Base-by-base conservation (phyloP, 1,140 invertebrate genomes). In the Bombus fervidus region DNA sequence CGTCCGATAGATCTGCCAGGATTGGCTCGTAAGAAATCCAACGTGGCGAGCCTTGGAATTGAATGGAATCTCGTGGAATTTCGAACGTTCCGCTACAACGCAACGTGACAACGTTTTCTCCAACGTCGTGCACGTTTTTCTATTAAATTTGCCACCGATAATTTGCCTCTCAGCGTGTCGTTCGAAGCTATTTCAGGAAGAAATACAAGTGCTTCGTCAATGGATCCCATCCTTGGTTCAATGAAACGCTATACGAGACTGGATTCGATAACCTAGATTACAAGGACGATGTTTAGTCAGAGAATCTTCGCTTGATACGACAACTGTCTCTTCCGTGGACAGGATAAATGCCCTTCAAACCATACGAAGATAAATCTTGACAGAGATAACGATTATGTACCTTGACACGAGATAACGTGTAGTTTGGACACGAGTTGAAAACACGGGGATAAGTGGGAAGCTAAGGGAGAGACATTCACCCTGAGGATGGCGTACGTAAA, bases 381-480 rank as follows among this genome's bases (percentile, higher is more conserved):
- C 47, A 53, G 47, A 53, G 47, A 53, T 22, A 53, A 53, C 47
- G 47, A 53, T 53, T 22, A 53, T 22, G 47, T 53, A 53, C 47
- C 47, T 53, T 53, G 59, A 62, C 59, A 62, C 59, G 59, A 28
- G 28, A n/a, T 12, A n/a, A 62, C 22, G 28, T 53, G 18, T 53
- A 22, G 9, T 39, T 18, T n/a, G 64, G n/a, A 22, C 18, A 47
- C 25, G 22, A 73, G 69, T 39, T 47, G 79, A 43, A 72, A 59
- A n/a, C 39, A 4, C n/a, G 5, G 8, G 37, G 4, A 10, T 37
- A 22, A 28, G 13, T 22, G 37, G 47, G 68, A 34, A 83, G 22
- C 47, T 39, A 79, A 22, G 12, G 22, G 37, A 84, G 53, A 87
- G 86, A 43, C 86, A 62, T 87, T 87, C 86, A 87, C 86, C 86